Percentiles rank a stretch among this genome's conserved stretches.
Conservation (phyloP, 2,113 vertebrate genomes). For the Toxostoma redivivum region DNA sequence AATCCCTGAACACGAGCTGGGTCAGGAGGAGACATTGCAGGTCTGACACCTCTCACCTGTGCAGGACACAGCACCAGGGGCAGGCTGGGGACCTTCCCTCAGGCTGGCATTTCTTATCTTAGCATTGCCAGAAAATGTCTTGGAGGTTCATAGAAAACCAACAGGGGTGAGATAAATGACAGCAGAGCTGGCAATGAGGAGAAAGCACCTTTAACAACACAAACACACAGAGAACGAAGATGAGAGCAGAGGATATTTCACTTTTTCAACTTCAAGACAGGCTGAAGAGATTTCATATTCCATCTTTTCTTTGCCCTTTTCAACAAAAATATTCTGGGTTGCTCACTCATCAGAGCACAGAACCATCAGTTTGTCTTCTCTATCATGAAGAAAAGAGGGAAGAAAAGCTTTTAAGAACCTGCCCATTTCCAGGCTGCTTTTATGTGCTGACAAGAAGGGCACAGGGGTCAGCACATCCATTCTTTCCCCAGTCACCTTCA, state of each 20-base stretch:
- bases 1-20: background rate
- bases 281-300: background rate
- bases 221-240: background rate
- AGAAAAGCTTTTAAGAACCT: background rate
- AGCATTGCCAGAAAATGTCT: background rate
- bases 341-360: background rate
- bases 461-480: background rate
- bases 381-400: background rate
- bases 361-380: background rate
- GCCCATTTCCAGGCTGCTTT: background rate
- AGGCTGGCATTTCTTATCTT: background rate
- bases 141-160: background rate
- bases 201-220: background rate
- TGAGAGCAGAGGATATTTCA: background rate
- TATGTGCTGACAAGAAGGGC: background rate
- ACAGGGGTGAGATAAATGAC: background rate
- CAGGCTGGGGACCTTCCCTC: background rate
- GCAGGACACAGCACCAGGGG: accelerated
- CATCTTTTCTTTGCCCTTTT: background rate
- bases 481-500: background rate
- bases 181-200: background rate
- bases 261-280: background rate
- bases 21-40: background rate
- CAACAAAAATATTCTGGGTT: background rate
- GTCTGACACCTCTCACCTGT: background rate